These are phyloP conservation scores for Dromas ardeola DNA, from an alignment of 2,113 vertebrate species.

Conservation along the genomic window DNA sequence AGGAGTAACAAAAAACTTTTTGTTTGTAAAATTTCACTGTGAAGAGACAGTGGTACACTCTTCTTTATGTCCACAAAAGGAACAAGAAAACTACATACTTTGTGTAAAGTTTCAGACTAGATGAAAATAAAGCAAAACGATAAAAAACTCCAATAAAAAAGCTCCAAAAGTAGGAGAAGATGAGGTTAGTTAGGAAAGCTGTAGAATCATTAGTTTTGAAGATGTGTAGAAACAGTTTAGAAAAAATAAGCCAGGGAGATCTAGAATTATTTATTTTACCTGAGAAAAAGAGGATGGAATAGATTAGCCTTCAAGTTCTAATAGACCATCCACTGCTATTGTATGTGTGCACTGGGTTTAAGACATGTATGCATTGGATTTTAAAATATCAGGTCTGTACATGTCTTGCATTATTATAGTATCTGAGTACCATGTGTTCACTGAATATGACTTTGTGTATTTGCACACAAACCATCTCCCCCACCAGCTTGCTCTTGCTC, in stretches of 20 bases:
- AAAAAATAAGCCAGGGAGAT: neutral
- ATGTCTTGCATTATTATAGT: neutral
- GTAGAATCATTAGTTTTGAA: neutral
- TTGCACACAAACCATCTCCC: neutral
- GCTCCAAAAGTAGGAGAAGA: neutral
- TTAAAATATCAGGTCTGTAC: neutral
- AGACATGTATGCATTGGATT: neutral
- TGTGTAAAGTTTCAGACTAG: neutral
- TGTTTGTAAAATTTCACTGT: neutral
- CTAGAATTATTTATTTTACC: neutral
- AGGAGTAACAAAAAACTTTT: neutral
- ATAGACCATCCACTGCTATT: neutral
- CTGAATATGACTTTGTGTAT: neutral
- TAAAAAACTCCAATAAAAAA: rapidly evolving
- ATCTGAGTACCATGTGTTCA: neutral
- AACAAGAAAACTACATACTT: neutral
- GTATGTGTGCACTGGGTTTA: neutral
- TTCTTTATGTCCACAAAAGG: neutral
- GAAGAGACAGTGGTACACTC: neutral
- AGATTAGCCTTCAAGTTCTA: neutral
- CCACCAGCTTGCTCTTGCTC: neutral
- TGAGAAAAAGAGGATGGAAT: neutral
- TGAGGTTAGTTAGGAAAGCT: neutral
- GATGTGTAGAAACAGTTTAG: neutral
- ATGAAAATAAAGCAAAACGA: neutral